Percentiles rank a stretch among this genome's conserved stretches.
phyloP scores from a whole-genome alignment of 2,797 vertebrate genomes.

The Protonibea diacanthus region DNA sequence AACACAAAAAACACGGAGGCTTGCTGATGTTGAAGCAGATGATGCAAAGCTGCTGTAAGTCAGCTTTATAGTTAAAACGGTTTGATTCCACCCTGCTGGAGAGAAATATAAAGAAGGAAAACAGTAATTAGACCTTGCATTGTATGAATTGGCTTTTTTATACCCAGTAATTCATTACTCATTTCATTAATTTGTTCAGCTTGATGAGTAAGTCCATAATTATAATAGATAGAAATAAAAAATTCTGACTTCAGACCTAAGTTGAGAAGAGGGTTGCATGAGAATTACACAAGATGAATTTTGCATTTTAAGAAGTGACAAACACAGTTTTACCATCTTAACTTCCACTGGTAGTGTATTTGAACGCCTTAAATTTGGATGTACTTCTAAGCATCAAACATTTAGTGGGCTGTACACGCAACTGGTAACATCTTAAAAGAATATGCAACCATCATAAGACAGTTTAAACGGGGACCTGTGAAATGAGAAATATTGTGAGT shows the following conservation, averaged over 20 bases:
- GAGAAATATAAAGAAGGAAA: slow-evolving; percentile 32
- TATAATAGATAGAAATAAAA: slow-evolving; percentile 5
- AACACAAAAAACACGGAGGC: slow-evolving; percentile 23
- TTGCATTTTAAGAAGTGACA: slow-evolving; percentile 38
- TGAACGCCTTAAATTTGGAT: slow-evolving; percentile 3
- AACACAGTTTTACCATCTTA: slow-evolving; percentile 15
- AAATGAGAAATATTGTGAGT: neutral
- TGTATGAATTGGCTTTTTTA: neutral
- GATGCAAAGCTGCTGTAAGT: slow-evolving; percentile 78
- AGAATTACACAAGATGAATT: slow-evolving; percentile 27
- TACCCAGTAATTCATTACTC: neutral
- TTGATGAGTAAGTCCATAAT: slow-evolving; percentile 46
- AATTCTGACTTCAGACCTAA: slow-evolving; percentile 13
- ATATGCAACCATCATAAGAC: neutral
- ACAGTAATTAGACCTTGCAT: slow-evolving; percentile 1
- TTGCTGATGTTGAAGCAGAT: slow-evolving; percentile 59
- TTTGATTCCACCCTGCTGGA: slow-evolving; percentile 35
- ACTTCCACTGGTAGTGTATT: neutral
- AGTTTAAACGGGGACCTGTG: neutral
- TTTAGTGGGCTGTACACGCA: neutral
- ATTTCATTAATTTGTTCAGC: slow-evolving; percentile 34
- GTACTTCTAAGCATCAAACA: neutral
- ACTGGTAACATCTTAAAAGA: neutral
- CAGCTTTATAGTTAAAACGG: slow-evolving; percentile 43
- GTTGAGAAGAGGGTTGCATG: slow-evolving; percentile 15